These are phyloP conservation scores for Corella eumyota DNA, from an alignment of 23 tunicate species.

Conservation along the genomic window DNA sequence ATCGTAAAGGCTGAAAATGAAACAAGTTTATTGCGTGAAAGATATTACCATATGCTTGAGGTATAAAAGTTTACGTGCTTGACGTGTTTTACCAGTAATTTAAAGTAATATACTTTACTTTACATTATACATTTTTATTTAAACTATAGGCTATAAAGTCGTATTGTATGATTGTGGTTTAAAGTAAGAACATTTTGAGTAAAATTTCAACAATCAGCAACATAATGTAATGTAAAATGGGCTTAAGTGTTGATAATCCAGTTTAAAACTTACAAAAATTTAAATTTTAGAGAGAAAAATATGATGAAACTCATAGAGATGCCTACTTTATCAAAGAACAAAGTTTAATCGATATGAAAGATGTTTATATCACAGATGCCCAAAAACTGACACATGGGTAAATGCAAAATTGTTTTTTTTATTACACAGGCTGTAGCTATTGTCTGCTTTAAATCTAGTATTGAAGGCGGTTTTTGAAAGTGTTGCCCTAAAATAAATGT, in stretches of 20 bases:
- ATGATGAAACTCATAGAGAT: slow-evolving; percentile 51
- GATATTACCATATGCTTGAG: slow-evolving; percentile 69
- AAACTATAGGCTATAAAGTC: background rate
- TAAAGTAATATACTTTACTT: too few relatives aligned
- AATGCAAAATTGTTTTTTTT: background rate
- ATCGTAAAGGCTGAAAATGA: slow-evolving; percentile 40
- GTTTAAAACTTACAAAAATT: background rate
- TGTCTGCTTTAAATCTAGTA: too few relatives aligned
- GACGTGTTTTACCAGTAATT: background rate
- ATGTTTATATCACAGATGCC: slow-evolving; percentile 40
- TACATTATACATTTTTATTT: background rate
- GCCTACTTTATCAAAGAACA: slow-evolving; percentile 49
- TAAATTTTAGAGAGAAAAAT: slow-evolving; percentile 9
- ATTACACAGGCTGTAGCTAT: too few relatives aligned
- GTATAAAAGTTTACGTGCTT: slow-evolving; percentile 5
- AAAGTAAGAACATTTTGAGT: background rate
- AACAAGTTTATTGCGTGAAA: slow-evolving; percentile 40
- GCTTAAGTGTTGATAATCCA: too few relatives aligned
- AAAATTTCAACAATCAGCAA: background rate
- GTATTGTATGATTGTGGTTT: background rate
- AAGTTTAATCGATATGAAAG: slow-evolving; percentile 31
- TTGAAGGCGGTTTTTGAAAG: too few relatives aligned
- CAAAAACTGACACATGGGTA: slow-evolving; percentile 51
- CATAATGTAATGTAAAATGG: background rate
- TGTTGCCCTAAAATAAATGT: too few relatives aligned